phyloP scores from a whole-genome alignment of 1,140 invertebrate genomes.

The Trinorchestia longiramus region DNA sequence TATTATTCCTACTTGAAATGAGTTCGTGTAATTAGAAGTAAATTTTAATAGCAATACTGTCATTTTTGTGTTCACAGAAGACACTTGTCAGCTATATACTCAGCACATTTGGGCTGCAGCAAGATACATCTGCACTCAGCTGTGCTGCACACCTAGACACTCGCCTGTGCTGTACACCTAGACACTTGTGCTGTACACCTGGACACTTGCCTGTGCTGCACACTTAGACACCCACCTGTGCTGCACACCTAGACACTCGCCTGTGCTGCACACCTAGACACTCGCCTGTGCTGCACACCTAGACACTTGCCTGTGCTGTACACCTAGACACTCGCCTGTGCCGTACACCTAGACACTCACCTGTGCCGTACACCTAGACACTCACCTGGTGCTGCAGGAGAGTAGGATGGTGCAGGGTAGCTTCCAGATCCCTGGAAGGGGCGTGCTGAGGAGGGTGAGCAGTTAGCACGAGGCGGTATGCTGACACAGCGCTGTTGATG shows the following conservation, averaged over 20 bases:
- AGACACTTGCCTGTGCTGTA: neutral
- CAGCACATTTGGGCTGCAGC: too few relatives aligned
- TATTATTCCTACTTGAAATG: too few relatives aligned
- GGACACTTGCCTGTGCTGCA: too few relatives aligned
- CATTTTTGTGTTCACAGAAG: too few relatives aligned
- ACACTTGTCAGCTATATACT: too few relatives aligned
- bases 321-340: neutral
- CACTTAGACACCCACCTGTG: neutral
- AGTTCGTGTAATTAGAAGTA: too few relatives aligned
- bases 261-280: neutral
- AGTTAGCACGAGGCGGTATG: constrained; percentile 25
- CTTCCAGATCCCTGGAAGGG: neutral
- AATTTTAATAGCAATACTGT: too few relatives aligned
- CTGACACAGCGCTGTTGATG: constrained; percentile 32
- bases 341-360: neutral
- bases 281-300: neutral
- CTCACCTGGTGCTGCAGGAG: constrained; percentile 41
- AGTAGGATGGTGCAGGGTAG: constrained; percentile 17
- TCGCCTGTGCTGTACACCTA: too few relatives aligned
- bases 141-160: too few relatives aligned
- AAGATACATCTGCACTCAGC: too few relatives aligned
- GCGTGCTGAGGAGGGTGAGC: neutral
- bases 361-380: neutral
- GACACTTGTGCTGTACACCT: too few relatives aligned
- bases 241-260: neutral